Conservation (phyloP, 2,113 vertebrate species). For the Apus apus region DNA sequence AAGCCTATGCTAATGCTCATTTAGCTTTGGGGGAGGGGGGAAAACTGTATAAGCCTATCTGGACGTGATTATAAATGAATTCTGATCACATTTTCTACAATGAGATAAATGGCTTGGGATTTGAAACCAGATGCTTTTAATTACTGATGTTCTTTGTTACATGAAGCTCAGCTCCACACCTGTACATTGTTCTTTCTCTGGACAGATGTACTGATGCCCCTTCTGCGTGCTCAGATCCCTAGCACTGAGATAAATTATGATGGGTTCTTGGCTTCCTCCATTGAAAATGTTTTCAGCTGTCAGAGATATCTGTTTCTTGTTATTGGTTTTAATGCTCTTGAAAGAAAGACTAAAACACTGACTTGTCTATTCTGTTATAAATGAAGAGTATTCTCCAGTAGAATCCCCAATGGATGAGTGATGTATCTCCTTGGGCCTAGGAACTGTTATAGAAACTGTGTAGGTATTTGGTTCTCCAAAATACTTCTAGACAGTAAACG, state of each 20-base stretch:
- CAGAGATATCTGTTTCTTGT: slow-evolving; percentile 84
- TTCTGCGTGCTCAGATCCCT: slow-evolving; percentile 68
- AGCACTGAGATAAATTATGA: slow-evolving; percentile 79
- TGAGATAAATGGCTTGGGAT: slow-evolving; percentile 62
- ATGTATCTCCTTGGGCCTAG: background rate
- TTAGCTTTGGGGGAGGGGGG: background rate
- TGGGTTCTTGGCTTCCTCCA: slow-evolving; percentile 75
- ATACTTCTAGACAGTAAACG: background rate
- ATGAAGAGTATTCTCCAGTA: slow-evolving; percentile 42
- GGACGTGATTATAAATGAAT: slow-evolving; percentile 68
- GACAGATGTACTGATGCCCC: slow-evolving; percentile 68
- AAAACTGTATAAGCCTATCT: background rate
- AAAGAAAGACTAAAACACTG: slow-evolving; percentile 57
- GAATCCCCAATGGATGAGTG: slow-evolving; percentile 23
- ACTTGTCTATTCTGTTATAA: slow-evolving; percentile 57
- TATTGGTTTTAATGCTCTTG: slow-evolving; percentile 73
- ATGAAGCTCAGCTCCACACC: slow-evolving; percentile 36
- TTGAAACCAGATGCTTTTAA: slow-evolving; percentile 49
- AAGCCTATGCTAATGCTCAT: background rate
- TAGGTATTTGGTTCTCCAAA: slow-evolving; percentile 6
- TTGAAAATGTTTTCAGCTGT: slow-evolving; percentile 78
- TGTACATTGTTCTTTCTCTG: slow-evolving; percentile 63
- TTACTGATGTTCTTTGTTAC: slow-evolving; percentile 48
- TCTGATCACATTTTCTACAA: slow-evolving; percentile 62
- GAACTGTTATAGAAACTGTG: background rate